Percentiles rank a stretch among this genome's conserved stretches.
phyloP scores from a whole-genome alignment of 2,113 vertebrate genomes.

The Condylura cristata region DNA sequence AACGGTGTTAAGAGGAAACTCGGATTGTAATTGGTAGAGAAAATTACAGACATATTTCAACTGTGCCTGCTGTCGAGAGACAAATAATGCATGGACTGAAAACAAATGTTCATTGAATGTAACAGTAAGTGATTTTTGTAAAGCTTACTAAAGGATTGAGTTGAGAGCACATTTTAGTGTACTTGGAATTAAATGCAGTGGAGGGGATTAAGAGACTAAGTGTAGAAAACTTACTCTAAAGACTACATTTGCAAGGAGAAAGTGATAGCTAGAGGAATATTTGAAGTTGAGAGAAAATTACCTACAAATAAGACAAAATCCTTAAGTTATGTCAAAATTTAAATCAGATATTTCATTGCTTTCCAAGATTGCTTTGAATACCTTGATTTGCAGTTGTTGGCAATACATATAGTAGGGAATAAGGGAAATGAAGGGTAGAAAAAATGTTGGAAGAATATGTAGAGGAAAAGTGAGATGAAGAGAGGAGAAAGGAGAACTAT shows the following conservation, averaged over 20 bases:
- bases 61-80: background rate
- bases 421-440: background rate
- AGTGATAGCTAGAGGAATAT: background rate
- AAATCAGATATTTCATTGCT: background rate
- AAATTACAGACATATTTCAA: background rate
- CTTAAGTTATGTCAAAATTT: background rate
- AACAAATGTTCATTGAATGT: background rate
- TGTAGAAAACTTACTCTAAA: background rate
- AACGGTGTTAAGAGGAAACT: background rate
- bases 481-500: background rate
- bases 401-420: background rate
- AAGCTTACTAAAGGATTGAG: background rate
- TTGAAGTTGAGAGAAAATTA: background rate
- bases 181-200: background rate
- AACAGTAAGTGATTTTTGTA: background rate
- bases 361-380: background rate
- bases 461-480: background rate
- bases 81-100: background rate
- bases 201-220: background rate
- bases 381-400: background rate
- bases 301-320: background rate
- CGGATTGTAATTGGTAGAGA: background rate
- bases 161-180: background rate
- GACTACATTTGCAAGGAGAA: background rate
- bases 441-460: background rate